Conservation (phyloP, 2,113 vertebrate species). For the Pimephales promelas region DNA sequence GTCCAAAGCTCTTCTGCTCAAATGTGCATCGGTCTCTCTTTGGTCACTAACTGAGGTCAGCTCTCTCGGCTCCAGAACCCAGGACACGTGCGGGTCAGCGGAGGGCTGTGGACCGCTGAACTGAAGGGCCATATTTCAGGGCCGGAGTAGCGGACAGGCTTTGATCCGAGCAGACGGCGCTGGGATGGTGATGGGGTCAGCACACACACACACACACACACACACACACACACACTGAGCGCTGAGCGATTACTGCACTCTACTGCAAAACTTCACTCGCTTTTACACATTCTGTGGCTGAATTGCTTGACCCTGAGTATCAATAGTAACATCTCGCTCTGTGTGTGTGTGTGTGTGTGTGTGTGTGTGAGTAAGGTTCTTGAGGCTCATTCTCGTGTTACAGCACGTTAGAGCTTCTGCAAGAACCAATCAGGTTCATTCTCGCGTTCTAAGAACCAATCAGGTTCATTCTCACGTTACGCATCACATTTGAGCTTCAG, state of each 20-base stretch:
- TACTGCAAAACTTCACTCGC: background rate
- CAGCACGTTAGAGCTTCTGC: no score
- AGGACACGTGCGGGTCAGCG: constrained; percentile 23
- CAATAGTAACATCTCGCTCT: background rate
- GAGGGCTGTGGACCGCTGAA: constrained; percentile 46
- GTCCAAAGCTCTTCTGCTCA: background rate
- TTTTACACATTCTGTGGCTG: background rate
- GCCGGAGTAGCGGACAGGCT: constrained; percentile 59
- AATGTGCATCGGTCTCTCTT: background rate
- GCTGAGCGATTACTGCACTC: constrained; percentile 37
- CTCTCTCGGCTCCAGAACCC: constrained; percentile 18
- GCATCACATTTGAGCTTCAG: no score
- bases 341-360: background rate
- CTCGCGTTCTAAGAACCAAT: no score
- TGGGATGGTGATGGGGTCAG: constrained; percentile 20
- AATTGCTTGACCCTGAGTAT: background rate
- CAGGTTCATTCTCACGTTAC: no score
- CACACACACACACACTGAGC: background rate
- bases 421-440: no score
- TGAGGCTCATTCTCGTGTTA: no score
- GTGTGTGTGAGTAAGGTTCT: background rate
- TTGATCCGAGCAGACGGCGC: constrained; percentile 62
- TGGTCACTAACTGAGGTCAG: background rate
- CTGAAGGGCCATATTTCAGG: constrained; percentile 64
- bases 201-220: no score